Conservation (phyloP, 2,113 vertebrate species). For the Heteronetta atricapilla region DNA sequence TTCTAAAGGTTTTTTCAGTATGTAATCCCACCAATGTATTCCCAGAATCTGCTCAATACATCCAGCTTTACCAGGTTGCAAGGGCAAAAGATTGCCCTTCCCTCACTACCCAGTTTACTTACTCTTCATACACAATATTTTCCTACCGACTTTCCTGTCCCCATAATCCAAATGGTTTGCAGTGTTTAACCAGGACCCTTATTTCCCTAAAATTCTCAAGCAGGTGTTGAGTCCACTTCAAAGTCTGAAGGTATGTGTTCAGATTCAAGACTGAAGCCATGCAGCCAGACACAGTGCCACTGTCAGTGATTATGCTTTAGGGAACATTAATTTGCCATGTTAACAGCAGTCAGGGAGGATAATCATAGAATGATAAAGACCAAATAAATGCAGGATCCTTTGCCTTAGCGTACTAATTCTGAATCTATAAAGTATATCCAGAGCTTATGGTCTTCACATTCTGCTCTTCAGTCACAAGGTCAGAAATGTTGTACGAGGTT, state of each 20-base stretch:
- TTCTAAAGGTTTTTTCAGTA: not conserved
- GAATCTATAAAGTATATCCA: not conserved
- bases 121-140: fast-evolving
- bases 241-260: not conserved
- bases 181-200: not conserved
- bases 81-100: not conserved
- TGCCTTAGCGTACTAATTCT: not conserved
- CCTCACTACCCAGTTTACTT: not conserved
- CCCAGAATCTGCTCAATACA: not conserved
- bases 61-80: not conserved
- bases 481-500: not conserved
- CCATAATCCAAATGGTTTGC: not conserved
- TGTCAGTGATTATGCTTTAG: not conserved
- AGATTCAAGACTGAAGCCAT: not conserved
- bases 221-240: not conserved
- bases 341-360: not conserved
- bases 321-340: not conserved
- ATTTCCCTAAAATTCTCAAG: not conserved
- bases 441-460: not conserved
- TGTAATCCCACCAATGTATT: not conserved
- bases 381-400: not conserved
- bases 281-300: not conserved
- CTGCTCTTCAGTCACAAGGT: not conserved
- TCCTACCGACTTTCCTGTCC: not conserved
- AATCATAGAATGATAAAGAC: not conserved